These are phyloP conservation scores for Folsomia manolachei DNA, from an alignment of 2,888 invertebrate genomes.

Conservation along the genomic window DNA sequence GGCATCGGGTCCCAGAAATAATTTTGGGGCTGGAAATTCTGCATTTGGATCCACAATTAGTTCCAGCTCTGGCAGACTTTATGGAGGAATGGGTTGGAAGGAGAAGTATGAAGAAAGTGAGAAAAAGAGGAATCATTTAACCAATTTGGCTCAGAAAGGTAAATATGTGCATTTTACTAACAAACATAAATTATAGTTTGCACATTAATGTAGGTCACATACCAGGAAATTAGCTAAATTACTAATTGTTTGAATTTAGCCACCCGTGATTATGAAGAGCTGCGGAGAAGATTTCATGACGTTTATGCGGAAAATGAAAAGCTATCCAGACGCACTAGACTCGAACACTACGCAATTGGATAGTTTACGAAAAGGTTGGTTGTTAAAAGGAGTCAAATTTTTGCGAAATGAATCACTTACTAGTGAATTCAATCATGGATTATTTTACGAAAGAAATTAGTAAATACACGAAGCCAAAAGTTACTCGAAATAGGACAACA, in stretches of 20 bases:
- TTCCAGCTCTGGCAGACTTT: constrained; percentile 25
- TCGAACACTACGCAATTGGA: constrained; percentile 58
- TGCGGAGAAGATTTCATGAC: constrained; percentile 64
- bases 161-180: constrained; percentile 30
- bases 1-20: constrained; percentile 1
- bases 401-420: neutral
- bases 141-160: constrained; percentile 71
- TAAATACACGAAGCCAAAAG: too few species aligned
- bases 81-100: constrained; percentile 59
- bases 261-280: constrained; percentile 63
- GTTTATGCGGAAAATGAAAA: constrained; percentile 61
- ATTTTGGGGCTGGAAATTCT: neutral
- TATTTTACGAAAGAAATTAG: neutral
- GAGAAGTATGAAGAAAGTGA: constrained; percentile 69
- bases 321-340: constrained; percentile 64
- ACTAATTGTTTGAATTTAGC: constrained; percentile 53
- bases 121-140: constrained; percentile 65
- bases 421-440: neutral
- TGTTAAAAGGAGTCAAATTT: too few species aligned
- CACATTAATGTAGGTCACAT: neutral
- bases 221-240: neutral
- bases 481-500: too few species aligned
- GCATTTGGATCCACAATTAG: neutral
- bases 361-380: constrained; percentile 57
- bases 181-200: neutral